A percentile compares a stretch with the other conserved stretches of the same genome.
Evolutionary conservation across 2,888 invertebrate species (phyloP).

Genomic region (Lysandra coridon): DNA sequence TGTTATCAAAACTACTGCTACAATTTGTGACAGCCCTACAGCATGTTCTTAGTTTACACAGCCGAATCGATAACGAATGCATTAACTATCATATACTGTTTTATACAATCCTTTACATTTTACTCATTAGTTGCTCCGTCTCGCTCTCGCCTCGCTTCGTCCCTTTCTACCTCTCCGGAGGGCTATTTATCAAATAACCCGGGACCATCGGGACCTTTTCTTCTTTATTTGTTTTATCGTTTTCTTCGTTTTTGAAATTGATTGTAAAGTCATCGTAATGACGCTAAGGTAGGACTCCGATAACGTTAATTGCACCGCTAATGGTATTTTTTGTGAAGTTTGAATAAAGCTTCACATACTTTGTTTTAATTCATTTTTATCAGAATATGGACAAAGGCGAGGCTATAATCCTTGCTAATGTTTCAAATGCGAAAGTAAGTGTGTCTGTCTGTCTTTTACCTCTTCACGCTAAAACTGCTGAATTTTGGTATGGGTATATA

Average conservation of each 20-base stretch:
- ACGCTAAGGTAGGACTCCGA: constrained; percentile 69
- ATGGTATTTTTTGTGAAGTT: constrained; percentile 49
- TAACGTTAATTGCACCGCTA: constrained; percentile 67
- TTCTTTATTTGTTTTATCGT: constrained; percentile 77
- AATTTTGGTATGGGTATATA: too few species aligned
- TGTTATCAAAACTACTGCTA: neutral
- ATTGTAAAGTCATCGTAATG: constrained; percentile 75
- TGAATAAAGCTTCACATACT: neutral
- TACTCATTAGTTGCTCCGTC: constrained; percentile 71
- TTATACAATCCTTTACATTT: constrained; percentile 61
- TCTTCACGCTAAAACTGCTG: too few species aligned
- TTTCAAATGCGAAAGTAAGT: too few species aligned
- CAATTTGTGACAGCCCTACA: neutral
- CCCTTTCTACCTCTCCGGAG: constrained; percentile 65
- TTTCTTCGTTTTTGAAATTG: constrained; percentile 75
- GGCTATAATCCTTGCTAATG: too few species aligned
- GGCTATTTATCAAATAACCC: constrained; percentile 79
- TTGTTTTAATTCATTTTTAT: constrained; percentile 20
- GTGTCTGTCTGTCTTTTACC: too few species aligned
- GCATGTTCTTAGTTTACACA: constrained; percentile 44
- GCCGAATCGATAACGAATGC: constrained; percentile 57
- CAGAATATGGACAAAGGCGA: neutral
- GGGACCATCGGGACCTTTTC: constrained; percentile 75
- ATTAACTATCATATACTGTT: constrained; percentile 68
- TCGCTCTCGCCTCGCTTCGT: constrained; percentile 62